Conservation (phyloP, 2,113 vertebrate genomes). For the Ceratotherium simum region DNA sequence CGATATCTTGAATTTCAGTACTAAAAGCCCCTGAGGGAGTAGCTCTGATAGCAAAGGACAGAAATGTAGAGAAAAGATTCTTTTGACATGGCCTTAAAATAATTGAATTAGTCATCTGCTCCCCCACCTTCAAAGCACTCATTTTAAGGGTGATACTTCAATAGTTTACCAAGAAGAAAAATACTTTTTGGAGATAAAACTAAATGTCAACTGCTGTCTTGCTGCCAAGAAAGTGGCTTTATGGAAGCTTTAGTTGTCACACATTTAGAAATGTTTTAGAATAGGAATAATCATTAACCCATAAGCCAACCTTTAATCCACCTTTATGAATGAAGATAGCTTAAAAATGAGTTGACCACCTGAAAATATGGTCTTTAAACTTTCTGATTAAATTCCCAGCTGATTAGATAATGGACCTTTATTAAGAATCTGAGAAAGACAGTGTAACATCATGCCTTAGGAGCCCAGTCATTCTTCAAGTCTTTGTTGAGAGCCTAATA, state of each 20-base stretch:
- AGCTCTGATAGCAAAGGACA: slow-evolving; percentile 3
- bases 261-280: slow-evolving; percentile 24
- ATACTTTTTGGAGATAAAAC: slow-evolving; percentile 45
- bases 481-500: not conserved
- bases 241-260: not conserved
- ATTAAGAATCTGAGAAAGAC: slow-evolving; percentile 5
- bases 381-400: not conserved
- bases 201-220: slow-evolving; percentile 32
- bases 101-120: not conserved
- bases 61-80: not conserved
- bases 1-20: not conserved
- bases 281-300: slow-evolving; percentile 38
- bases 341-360: not conserved
- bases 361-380: slow-evolving; percentile 24
- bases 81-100: not conserved
- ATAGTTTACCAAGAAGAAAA: slow-evolving; percentile 19
- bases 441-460: not conserved
- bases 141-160: not conserved
- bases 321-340: not conserved
- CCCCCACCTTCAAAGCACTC: not conserved
- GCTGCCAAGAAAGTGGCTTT: not conserved
- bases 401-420: not conserved
- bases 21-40: not conserved
- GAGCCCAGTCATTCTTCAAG: not conserved
- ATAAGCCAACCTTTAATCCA: not conserved